Evolutionary conservation across 2,797 vertebrate genomes (phyloP).

Genomic region (Oreortyx pictus): DNA sequence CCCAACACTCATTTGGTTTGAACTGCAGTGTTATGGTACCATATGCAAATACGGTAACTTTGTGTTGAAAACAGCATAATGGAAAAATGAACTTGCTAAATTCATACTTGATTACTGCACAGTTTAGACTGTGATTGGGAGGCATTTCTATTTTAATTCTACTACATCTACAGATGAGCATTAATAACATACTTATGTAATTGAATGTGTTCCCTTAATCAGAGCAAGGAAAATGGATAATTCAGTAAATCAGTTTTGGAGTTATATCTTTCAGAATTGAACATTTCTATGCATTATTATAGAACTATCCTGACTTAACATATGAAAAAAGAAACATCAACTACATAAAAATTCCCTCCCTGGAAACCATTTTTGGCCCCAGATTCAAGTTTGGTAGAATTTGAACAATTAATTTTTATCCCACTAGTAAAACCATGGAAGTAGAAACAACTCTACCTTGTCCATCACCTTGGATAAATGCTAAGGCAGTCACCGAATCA

Average conservation of each 20-base stretch:
- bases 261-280: slow-evolving; percentile 22
- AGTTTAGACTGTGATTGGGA: slow-evolving; percentile 69
- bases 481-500: not conserved
- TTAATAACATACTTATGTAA: slow-evolving; percentile 72
- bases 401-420: not conserved
- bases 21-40: slow-evolving; percentile 51
- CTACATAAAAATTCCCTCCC: not conserved
- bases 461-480: not conserved
- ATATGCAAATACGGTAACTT: slow-evolving; percentile 69
- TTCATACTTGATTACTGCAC: slow-evolving; percentile 72
- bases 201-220: slow-evolving; percentile 67
- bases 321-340: not conserved
- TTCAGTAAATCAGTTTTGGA: slow-evolving; percentile 50
- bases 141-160: slow-evolving; percentile 72
- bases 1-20: not conserved
- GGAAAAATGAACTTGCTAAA: slow-evolving; percentile 78
- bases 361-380: not conserved
- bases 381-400: not conserved
- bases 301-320: not conserved
- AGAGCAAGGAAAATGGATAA: slow-evolving; percentile 62
- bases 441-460: not conserved
- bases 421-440: not conserved
- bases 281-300: not conserved
- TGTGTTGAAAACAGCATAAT: slow-evolving; percentile 79
- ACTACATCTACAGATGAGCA: slow-evolving; percentile 63